phyloP scores from a whole-genome alignment of 2,797 vertebrate genomes.

The Falco concolor region DNA sequence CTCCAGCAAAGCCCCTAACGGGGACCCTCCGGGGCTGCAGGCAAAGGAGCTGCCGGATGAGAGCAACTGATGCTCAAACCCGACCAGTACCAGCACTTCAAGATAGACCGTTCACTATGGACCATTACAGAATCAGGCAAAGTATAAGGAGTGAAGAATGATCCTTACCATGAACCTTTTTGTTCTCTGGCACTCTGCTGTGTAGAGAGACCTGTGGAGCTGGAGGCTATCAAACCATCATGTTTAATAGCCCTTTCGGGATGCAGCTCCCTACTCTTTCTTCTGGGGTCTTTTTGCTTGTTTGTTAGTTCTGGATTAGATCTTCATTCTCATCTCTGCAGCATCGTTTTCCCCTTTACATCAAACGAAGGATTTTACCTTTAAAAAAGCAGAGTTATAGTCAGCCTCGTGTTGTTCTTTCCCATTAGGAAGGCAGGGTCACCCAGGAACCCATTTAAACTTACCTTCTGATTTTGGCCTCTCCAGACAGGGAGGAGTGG shows the following conservation, averaged over 20 bases:
- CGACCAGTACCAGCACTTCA: neutral
- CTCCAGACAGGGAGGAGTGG: neutral
- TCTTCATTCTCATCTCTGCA: neutral
- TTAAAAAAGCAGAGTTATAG: neutral
- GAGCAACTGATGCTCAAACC: neutral
- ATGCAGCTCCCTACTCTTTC: neutral
- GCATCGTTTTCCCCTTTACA: neutral
- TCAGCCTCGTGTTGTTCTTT: neutral
- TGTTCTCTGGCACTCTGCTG: neutral
- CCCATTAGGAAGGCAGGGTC: neutral
- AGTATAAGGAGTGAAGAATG: neutral
- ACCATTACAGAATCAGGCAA: neutral
- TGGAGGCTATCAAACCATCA: neutral
- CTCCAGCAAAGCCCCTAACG: neutral
- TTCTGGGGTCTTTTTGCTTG: neutral
- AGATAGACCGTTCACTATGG: neutral
- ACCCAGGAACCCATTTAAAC: neutral
- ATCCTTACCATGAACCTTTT: neutral
- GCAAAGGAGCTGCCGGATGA: neutral
- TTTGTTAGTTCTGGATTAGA: neutral
- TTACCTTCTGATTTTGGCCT: accelerated
- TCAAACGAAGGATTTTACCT: neutral
- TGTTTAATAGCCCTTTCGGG: neutral
- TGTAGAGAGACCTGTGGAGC: neutral
- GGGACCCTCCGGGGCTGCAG: neutral